Conservation (phyloP, 2,113 vertebrate genomes). For the Osmerus eperlanus region DNA sequence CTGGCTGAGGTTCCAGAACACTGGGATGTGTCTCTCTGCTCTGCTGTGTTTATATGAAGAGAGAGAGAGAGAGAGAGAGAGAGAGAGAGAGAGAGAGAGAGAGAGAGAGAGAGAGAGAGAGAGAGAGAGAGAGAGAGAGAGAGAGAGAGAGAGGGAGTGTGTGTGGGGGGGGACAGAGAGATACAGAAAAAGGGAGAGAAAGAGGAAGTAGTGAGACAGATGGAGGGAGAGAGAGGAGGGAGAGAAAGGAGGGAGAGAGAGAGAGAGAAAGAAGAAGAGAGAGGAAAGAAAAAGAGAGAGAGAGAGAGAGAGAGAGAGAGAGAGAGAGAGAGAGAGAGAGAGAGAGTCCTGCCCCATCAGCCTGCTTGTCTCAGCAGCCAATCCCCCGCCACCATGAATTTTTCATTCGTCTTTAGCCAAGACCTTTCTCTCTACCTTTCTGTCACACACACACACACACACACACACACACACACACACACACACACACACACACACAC, state of each 20-base stretch:
- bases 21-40: slow-evolving; percentile 29
- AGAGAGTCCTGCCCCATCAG: slow-evolving; percentile 40
- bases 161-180: neutral
- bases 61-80: slow-evolving; percentile 5
- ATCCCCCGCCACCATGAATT: slow-evolving; percentile 68
- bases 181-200: neutral
- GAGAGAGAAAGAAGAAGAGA: too few relatives aligned
- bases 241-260: too few relatives aligned
- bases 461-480: slow-evolving; percentile 28
- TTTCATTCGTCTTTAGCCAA: slow-evolving; percentile 60
- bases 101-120: slow-evolving; percentile 5
- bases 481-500: slow-evolving; percentile 27
- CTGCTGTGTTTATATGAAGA: slow-evolving; percentile 34
- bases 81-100: too few relatives aligned
- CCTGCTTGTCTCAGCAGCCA: slow-evolving; percentile 62
- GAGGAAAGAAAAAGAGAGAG: neutral
- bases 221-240: neutral
- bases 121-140: neutral
- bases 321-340: neutral
- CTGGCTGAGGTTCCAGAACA: slow-evolving; percentile 38
- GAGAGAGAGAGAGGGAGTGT: neutral
- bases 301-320: neutral
- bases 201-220: neutral
- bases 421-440: slow-evolving; percentile 39
- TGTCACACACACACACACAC: slow-evolving; percentile 6